Evolutionary conservation across 2,888 invertebrate genomes (phyloP).

Genomic region (Lithophane semibrunnea): DNA sequence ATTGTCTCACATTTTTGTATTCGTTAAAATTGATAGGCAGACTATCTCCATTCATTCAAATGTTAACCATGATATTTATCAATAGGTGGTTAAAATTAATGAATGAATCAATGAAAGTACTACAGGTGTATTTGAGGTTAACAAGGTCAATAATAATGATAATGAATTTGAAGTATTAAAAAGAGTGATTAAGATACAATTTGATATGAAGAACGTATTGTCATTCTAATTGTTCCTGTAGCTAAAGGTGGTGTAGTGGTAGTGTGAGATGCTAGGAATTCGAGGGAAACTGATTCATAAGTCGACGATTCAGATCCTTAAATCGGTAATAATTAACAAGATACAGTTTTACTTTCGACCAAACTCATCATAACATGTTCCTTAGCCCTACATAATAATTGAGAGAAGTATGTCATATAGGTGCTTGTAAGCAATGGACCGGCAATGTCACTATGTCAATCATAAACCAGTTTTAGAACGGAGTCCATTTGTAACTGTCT

Average conservation of each 20-base stretch:
- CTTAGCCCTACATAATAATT: conserved; percentile 31
- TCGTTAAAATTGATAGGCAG: neutral
- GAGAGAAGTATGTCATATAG: conserved; percentile 36
- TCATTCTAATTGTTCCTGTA: neutral
- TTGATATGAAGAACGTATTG: too few relatives aligned
- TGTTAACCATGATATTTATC: neutral
- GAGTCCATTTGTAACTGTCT: conserved; percentile 27
- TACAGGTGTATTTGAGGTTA: neutral
- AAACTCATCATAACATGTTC: conserved; percentile 9
- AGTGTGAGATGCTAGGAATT: neutral
- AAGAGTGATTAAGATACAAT: neutral
- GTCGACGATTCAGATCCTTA: neutral
- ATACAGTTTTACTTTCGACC: conserved; percentile 6
- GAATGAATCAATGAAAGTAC: neutral
- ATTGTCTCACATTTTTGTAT: neutral
- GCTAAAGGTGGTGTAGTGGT: too few relatives aligned
- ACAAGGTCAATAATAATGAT: conserved; percentile 2
- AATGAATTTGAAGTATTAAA: conserved; percentile 1
- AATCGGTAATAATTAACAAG: neutral
- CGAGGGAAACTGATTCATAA: neutral
- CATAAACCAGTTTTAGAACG: conserved; percentile 47
- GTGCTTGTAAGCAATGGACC: conserved; percentile 31
- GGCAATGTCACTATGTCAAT: conserved; percentile 51
- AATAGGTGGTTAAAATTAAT: conserved; percentile 9
- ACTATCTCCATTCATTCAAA: neutral